Conservation (phyloP, 2,113 vertebrate species). For the Thunnus thynnus region DNA sequence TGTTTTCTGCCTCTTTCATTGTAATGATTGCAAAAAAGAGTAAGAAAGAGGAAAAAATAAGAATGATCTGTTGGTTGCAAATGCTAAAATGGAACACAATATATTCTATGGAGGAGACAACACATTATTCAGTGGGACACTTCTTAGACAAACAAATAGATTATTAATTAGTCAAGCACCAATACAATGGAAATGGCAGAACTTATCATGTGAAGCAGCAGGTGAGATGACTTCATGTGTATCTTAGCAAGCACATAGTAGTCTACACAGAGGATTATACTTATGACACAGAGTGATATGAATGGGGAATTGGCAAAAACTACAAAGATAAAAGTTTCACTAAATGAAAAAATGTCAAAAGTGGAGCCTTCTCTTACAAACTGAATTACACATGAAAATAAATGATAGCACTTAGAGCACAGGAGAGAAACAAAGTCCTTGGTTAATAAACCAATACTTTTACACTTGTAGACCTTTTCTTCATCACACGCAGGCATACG, state of each 20-base stretch:
- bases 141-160: not conserved
- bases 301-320: too few relatives aligned
- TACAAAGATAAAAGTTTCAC: not conserved
- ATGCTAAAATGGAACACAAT: not conserved
- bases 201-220: not conserved
- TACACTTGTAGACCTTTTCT: slow-evolving; percentile 7
- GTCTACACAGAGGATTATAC: not conserved
- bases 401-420: not conserved
- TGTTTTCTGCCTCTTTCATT: not conserved
- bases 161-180: not conserved
- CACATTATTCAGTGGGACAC: not conserved
- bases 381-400: not conserved
- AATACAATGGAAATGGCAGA: not conserved
- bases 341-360: too few relatives aligned
- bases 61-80: not conserved
- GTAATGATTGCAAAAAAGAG: not conserved
- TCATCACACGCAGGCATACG: not conserved
- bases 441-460: slow-evolving; percentile 5
- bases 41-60: not conserved
- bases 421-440: not conserved
- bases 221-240: not conserved
- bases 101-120: not conserved
- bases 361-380: not conserved
- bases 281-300: not conserved
- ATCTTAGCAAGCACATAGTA: not conserved